phyloP scores from a whole-genome alignment of 2,888 invertebrate species.

The Meganola albula region DNA sequence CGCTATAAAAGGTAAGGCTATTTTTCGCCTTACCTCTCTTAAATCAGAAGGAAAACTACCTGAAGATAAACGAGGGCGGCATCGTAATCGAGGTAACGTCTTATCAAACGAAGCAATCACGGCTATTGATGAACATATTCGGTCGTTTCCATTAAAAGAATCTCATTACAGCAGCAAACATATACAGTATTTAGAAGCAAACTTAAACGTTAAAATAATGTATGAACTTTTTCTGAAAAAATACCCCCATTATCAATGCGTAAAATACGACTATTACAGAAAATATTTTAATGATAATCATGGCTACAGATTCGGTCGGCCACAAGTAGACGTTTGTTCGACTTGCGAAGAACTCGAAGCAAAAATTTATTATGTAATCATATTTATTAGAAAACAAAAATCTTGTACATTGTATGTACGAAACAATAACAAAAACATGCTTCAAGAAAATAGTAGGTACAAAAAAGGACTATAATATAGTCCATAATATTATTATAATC shows the following conservation, averaged over 20 bases:
- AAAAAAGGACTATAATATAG: not conserved
- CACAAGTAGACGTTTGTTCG: not conserved
- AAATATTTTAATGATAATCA: slow-evolving; percentile 6
- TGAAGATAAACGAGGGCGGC: not conserved
- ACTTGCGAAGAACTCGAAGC: not conserved
- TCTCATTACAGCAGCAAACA: not conserved
- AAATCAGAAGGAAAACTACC: not conserved
- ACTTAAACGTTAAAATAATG: slow-evolving; percentile 8
- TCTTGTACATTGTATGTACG: not conserved
- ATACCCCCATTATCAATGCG: slow-evolving; percentile 1
- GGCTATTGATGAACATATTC: not conserved
- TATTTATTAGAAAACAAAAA: slow-evolving; percentile 1
- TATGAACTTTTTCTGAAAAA: slow-evolving; percentile 8
- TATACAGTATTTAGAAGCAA: not conserved
- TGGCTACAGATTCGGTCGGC: not conserved
- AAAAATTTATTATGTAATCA: not conserved
- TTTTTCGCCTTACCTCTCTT: slow-evolving; percentile 1
- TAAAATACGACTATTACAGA: slow-evolving; percentile 6
- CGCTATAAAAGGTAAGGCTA: slow-evolving; percentile 1
- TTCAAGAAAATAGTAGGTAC: not conserved
- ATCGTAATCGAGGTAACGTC: not conserved
- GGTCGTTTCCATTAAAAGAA: not conserved
- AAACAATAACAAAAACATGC: not conserved
- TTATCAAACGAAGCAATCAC: not conserved
- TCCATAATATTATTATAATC: too few species aligned